Evolutionary conservation across 2,888 invertebrate species (phyloP).

Genomic region (Pachydiplax longipennis): DNA sequence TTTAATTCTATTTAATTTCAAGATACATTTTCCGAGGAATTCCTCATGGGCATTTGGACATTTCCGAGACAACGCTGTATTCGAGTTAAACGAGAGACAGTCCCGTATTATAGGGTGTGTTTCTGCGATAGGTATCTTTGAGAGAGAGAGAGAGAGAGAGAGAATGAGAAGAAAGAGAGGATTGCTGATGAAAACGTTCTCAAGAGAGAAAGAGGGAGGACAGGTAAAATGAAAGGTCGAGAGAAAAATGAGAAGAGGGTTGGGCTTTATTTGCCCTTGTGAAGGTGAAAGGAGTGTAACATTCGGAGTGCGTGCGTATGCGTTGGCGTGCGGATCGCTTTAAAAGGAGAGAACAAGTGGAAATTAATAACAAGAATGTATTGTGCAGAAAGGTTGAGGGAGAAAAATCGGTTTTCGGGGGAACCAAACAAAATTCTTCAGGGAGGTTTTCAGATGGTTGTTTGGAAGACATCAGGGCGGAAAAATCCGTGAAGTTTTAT

Average conservation of each 20-base stretch:
- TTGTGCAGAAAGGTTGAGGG: neutral
- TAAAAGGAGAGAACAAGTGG: neutral
- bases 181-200: neutral
- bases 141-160: neutral
- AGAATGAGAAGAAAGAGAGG: neutral
- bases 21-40: no score
- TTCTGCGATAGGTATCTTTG: neutral
- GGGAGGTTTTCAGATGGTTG: no score
- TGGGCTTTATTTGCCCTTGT: neutral
- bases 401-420: neutral
- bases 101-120: no score
- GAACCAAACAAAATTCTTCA: neutral
- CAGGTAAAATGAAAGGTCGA: neutral
- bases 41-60: no score
- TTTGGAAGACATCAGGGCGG: no score
- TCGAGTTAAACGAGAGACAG: no score
- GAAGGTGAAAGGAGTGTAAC: neutral
- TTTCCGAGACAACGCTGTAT: no score
- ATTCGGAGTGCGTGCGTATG: neutral
- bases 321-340: neutral
- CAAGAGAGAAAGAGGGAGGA: neutral
- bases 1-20: no score
- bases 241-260: neutral
- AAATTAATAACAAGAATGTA: neutral
- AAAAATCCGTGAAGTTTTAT: no score